These are phyloP conservation scores for Euthynnus affinis DNA, from an alignment of 2,797 vertebrate species.

Conservation along the genomic window DNA sequence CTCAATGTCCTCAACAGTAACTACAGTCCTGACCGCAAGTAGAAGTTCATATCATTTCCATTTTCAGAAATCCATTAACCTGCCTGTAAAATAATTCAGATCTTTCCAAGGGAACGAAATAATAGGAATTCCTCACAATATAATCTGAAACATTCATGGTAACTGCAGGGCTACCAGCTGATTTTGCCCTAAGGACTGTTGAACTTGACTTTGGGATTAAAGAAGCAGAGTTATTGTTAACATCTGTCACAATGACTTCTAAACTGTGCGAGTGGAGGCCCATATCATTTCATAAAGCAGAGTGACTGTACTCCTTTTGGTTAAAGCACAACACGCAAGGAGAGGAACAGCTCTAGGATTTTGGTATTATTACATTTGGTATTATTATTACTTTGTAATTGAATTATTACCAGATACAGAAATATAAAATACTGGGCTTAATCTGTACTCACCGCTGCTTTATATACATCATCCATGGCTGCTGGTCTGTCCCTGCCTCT, in stretches of 20 bases:
- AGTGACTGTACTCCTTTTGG: neutral
- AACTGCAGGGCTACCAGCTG: too few species aligned
- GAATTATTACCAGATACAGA: neutral
- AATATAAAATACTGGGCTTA: neutral
- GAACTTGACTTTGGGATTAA: conserved; percentile 15
- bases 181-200: neutral
- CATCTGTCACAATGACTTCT: neutral
- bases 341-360: neutral
- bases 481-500: conserved; percentile 53
- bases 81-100: neutral
- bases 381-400: neutral
- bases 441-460: conserved; percentile 87
- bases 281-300: too few species aligned
- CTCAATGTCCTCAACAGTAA: conserved; percentile 17
- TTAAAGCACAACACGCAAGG: neutral
- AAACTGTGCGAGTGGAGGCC: neutral
- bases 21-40: neutral
- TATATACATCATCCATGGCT: conserved; percentile 90
- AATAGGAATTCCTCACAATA: neutral
- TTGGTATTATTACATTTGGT: neutral
- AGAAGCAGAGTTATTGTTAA: neutral
- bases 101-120: neutral
- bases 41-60: neutral
- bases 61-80: neutral
- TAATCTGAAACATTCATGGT: neutral